phyloP scores from a whole-genome alignment of 2,888 invertebrate species.

The Machimus rusticus region DNA sequence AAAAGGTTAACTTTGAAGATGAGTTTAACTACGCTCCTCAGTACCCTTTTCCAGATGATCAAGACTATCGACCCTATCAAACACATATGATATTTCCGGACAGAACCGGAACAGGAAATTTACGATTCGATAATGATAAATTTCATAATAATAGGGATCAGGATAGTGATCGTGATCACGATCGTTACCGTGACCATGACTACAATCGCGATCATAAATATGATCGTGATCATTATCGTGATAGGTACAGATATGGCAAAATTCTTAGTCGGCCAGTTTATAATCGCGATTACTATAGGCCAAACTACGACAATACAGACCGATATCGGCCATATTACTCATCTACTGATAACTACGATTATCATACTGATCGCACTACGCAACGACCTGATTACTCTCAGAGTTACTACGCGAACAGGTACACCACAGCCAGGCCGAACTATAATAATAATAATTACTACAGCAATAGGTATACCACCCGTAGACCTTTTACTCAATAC shows the following conservation, averaged over 20 bases:
- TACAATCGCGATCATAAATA: neutral
- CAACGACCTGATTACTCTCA: neutral
- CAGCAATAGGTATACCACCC: neutral
- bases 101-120: constrained; percentile 65
- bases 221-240: neutral
- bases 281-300: neutral
- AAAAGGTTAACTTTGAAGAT: constrained; percentile 35
- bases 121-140: constrained; percentile 62
- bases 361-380: neutral
- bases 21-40: constrained; percentile 18
- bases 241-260: neutral
- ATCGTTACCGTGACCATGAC: neutral
- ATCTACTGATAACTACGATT: neutral
- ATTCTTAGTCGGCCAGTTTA: neutral
- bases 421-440: neutral
- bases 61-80: constrained; percentile 49
- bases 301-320: neutral
- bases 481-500: neutral
- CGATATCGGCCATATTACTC: constrained; percentile 39
- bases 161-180: constrained; percentile 28
- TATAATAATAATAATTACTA: neutral
- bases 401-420: constrained; percentile 3
- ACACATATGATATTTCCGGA: constrained; percentile 65
- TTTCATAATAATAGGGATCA: constrained; percentile 47
- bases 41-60: constrained; percentile 45